Evolutionary conservation across 2,888 invertebrate species (phyloP).

Genomic region (Argyresthia goedartella): DNA sequence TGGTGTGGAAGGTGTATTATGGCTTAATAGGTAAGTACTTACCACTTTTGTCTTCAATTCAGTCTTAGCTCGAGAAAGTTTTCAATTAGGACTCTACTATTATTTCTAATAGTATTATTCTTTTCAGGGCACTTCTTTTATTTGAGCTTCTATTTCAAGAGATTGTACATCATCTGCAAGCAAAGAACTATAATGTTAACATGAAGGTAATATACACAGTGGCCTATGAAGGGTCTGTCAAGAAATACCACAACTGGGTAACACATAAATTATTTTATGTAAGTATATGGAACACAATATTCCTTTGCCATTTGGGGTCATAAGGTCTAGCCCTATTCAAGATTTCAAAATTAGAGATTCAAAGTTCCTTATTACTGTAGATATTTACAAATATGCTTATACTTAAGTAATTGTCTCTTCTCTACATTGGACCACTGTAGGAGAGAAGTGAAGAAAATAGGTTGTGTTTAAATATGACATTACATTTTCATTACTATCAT

Average conservation of each 20-base stretch:
- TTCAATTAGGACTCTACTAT: background rate
- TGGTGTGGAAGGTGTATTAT: slow-evolving; percentile 76
- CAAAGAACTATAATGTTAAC: slow-evolving; percentile 59
- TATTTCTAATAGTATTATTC: slow-evolving; percentile 1
- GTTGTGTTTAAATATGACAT: too few species aligned
- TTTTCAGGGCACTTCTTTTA: slow-evolving; percentile 73
- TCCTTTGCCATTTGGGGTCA: background rate
- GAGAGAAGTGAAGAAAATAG: too few species aligned
- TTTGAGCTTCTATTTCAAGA: slow-evolving; percentile 71
- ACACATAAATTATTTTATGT: slow-evolving; percentile 81
- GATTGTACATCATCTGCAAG: slow-evolving; percentile 59
- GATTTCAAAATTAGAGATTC: background rate
- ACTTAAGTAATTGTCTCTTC: too few species aligned
- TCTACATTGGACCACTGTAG: too few species aligned
- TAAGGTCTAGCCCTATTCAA: too few species aligned
- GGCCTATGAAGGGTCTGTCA: slow-evolving; percentile 79
- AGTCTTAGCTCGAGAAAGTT: background rate
- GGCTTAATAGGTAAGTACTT: slow-evolving; percentile 77
- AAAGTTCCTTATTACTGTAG: too few species aligned
- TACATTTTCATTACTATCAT: too few species aligned
- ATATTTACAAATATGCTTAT: too few species aligned
- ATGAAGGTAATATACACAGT: slow-evolving; percentile 73
- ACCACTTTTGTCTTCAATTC: background rate
- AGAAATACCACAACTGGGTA: slow-evolving; percentile 82
- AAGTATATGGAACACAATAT: slow-evolving; percentile 25